phyloP scores from a whole-genome alignment of 2,797 vertebrate species.

The Odontamblyopus lacepedii region DNA sequence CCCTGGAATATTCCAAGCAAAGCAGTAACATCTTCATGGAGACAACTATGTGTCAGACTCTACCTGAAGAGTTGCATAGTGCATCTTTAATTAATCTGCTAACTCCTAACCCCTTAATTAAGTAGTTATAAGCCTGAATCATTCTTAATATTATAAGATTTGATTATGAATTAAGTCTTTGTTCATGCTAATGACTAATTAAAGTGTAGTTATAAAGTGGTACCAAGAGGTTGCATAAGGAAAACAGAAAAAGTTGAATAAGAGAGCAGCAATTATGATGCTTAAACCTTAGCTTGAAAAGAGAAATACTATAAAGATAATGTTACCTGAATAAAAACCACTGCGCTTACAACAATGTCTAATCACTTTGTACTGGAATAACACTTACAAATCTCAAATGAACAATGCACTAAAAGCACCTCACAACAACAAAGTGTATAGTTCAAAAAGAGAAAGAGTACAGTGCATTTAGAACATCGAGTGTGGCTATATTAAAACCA shows the following conservation, averaged over 20 bases:
- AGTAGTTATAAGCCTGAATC: too few relatives aligned
- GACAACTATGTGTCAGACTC: too few relatives aligned
- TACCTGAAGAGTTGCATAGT: too few relatives aligned
- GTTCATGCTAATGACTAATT: too few relatives aligned
- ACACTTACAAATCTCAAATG: not conserved
- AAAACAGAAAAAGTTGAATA: not conserved
- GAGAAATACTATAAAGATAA: not conserved
- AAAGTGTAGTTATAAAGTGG: too few relatives aligned
- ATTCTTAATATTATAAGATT: too few relatives aligned
- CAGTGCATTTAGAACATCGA: constrained; percentile 18
- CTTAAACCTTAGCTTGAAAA: not conserved
- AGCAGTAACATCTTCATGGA: too few relatives aligned
- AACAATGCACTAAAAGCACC: not conserved
- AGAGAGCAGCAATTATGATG: not conserved
- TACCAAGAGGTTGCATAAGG: not conserved
- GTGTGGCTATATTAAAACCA: constrained; percentile 19
- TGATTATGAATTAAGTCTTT: too few relatives aligned
- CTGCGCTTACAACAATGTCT: not conserved
- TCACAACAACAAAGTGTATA: not conserved
- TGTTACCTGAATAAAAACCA: not conserved
- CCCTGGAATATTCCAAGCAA: too few relatives aligned
- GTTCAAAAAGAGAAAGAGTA: constrained; percentile 9
- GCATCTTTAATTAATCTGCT: too few relatives aligned
- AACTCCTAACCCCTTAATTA: too few relatives aligned
- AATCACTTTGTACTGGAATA: not conserved